Evolutionary conservation across 2,888 invertebrate genomes (phyloP), one percentile per base, ranked within the genome.

Genomic region (Tineola bisselliella): DNA sequence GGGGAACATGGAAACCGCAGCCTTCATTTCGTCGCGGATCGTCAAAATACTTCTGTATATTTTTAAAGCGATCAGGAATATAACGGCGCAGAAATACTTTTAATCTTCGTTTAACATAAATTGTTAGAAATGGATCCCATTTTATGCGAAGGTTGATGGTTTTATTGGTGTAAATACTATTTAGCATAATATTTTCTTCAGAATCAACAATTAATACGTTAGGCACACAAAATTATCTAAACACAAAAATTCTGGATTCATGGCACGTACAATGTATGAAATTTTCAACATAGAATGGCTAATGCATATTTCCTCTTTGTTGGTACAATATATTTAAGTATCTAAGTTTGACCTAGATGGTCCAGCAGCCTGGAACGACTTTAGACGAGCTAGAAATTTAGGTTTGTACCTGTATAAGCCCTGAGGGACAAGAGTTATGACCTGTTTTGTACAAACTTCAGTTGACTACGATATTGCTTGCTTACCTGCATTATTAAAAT

Each of bases 351-450:
- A 54, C 54, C 54, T 54, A 54, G 54, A 25, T 54, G 54, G 25
- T 54, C 25, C 25, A 54, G 19, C 25, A 11, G 54, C 25, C 54
- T 54, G 54, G 54, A 54, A 54, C 54, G 54, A 54, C 54, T 54
- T 54, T 54, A 54, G 54, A 54, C 54, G 54, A 54, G 25, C 54
- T 54, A 4, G 12, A 18, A 48, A 48, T 48, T 48, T 48, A 48
- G 48, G 48, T 48, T 48, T 10, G 17, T 38, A 15, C 18, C 54
- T 54, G 54, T 48, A 48, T 25, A 18, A 25, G 54, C 54, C 54
- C 18, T 54, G 54, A 54, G 54, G 54, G 54, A 54, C 54, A 18
- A 19, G 54, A 54, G 54, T 54, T 54, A 54, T 54, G 54, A 25
- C 54, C 54, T 19, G 54, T 19, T 54, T 54, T 54, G 19, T 54